phyloP scores from a whole-genome alignment of 2,888 invertebrate genomes.

The Harpagoxenus sublaevis region DNA sequence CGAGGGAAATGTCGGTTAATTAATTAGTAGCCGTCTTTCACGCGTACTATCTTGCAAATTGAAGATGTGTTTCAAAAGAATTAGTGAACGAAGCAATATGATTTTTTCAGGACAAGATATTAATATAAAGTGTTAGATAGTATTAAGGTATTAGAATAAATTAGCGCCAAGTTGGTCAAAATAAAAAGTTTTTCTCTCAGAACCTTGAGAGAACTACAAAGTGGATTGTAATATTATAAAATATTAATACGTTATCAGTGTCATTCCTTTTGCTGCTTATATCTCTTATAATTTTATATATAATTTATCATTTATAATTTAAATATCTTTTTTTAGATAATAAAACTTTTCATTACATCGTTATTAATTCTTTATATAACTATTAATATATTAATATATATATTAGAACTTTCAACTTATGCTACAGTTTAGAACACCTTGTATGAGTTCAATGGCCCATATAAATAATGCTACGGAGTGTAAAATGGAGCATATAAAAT shows the following conservation, averaged over 20 bases:
- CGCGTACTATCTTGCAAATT: background rate
- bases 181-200: background rate
- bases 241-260: background rate
- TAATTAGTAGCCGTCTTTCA: slow-evolving; percentile 30
- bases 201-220: background rate
- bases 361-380: slow-evolving; percentile 6
- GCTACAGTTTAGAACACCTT: background rate
- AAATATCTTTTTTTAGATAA: background rate
- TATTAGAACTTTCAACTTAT: background rate
- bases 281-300: background rate
- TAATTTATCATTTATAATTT: background rate
- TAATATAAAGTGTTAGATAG: background rate
- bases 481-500: slow-evolving; percentile 6
- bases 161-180: background rate
- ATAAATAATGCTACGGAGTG: background rate
- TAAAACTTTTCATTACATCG: background rate
- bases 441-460: background rate
- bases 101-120: background rate
- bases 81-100: background rate
- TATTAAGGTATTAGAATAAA: slow-evolving; percentile 1
- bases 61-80: background rate
- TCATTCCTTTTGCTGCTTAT: background rate
- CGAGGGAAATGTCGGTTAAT: slow-evolving; percentile 25
- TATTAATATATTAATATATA: background rate
- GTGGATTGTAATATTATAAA: background rate